Base-by-base conservation (phyloP, 2,797 vertebrate genomes). In the Enteromius fasciolatus region DNA sequence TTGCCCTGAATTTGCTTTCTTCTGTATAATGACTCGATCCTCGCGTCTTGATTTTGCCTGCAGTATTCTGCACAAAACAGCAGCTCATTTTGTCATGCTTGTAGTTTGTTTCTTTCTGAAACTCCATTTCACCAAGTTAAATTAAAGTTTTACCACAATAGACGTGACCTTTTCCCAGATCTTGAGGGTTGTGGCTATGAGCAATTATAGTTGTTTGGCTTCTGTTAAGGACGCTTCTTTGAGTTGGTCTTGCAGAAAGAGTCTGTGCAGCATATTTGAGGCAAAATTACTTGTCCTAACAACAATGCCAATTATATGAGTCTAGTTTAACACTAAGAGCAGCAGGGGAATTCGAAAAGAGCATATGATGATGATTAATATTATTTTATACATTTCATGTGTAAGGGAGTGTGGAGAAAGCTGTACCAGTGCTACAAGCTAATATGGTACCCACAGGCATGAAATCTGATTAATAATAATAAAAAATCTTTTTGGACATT, bases 141-240 rank as follows among this genome's bases (percentile, higher is more conserved):
- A 87, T 88, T 83, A 83, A 69, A 89, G 69, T 75, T 61, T 87
- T 80, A 76, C 88, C 85, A 74, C 86, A 88, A 87, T 68, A 82
- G 82, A 80, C 41, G 17, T 83, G 85, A 90, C 86, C 87, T 87
- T 90, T 89, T 78, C 68, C 72, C 84, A 89, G 85, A 85, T 88
- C 85, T 85, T 72, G 64, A 83, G 85, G 87, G 83, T 84, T 87
- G 80, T 61, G 82, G 88, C 83, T 72, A 87, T 87, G 78, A 84
- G 88, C 85, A 88, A 84, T 85, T 89, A 83, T 84, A 70, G 83
- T 86, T 67, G n/a, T 66, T 88, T 82, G 82, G 81, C 82, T 78
- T 90, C 83, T 78, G 83, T 87, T 73, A 57, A 83, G 84, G 81
- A 75, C 48, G 28, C 63, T 67, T 75, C 81, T 86, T 84, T 86